phyloP scores from a whole-genome alignment of 1,140 invertebrate species.

The Brachionus paranguensis region DNA sequence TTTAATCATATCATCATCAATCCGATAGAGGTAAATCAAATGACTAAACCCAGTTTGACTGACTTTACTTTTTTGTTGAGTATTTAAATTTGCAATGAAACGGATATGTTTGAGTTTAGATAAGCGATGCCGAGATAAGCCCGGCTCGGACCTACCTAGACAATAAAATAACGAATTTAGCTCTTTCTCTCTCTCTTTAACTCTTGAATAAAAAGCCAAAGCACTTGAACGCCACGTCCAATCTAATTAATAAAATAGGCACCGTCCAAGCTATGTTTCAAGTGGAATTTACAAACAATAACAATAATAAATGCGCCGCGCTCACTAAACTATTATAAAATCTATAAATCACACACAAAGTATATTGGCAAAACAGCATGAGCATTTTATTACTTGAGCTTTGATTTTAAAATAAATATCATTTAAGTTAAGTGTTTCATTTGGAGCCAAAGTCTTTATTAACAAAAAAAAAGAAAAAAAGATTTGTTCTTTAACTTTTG shows the following conservation, averaged over 20 bases:
- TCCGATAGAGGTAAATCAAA: background rate
- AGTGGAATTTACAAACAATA: constrained; percentile 30
- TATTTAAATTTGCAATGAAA: background rate
- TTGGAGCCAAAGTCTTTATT: background rate
- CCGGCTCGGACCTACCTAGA: background rate
- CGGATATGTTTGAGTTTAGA: constrained; percentile 19
- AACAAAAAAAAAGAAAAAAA: background rate
- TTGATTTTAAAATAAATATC: constrained; percentile 31
- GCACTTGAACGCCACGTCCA: background rate
- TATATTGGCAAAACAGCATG: constrained; percentile 26
- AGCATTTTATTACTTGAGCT: constrained; percentile 33
- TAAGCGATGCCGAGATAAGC: background rate
- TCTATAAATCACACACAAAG: constrained; percentile 29
- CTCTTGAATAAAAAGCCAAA: background rate
- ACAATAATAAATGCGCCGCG: constrained; percentile 15
- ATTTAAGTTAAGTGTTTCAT: constrained; percentile 21
- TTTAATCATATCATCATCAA: constrained; percentile 2
- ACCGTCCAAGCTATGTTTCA: constrained; percentile 22
- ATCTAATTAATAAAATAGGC: constrained; percentile 31
- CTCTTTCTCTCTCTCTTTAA: background rate
- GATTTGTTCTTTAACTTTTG: background rate
- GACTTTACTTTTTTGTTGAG: background rate
- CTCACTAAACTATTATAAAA: constrained; percentile 10
- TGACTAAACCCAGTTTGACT: background rate
- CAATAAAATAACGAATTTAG: constrained; percentile 1